A percentile compares a stretch with the other conserved stretches of the same genome.
These are phyloP conservation scores for Tinamus major DNA, from an alignment of 2,797 vertebrate genomes.

Conservation along the genomic window DNA sequence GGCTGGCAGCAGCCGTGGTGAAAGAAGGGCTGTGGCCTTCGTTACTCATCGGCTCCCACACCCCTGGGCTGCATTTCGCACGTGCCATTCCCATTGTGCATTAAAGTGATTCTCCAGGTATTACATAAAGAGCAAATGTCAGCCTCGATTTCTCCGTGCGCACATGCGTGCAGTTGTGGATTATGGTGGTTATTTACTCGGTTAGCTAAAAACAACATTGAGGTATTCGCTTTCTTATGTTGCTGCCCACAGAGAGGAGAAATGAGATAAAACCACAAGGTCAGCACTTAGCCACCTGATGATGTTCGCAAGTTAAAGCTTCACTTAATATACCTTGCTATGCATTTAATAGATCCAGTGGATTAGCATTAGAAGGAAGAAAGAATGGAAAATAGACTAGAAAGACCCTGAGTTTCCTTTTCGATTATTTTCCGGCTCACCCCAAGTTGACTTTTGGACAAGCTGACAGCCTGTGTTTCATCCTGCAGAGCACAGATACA, in stretches of 20 bases:
- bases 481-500: slow-evolving; percentile 14
- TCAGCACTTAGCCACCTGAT: slow-evolving; percentile 25
- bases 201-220: slow-evolving; percentile 11
- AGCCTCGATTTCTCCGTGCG: background rate
- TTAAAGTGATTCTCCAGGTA: slow-evolving; percentile 51
- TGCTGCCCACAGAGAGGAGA: slow-evolving; percentile 26
- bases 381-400: background rate
- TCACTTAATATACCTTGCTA: slow-evolving; percentile 32
- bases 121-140: slow-evolving; percentile 64
- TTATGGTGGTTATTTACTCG: slow-evolving; percentile 40
- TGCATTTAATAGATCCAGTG: slow-evolving; percentile 55
- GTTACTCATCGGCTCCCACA: slow-evolving; percentile 56
- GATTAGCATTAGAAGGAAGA: background rate
- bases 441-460: background rate
- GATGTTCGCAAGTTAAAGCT: slow-evolving; percentile 60
- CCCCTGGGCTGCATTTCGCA: slow-evolving; percentile 51
- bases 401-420: slow-evolving; percentile 3
- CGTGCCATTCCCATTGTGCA: slow-evolving; percentile 37
- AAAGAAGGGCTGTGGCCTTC: slow-evolving; percentile 34
- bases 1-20: background rate
- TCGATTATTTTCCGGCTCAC: slow-evolving; percentile 31
- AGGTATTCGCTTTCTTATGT: background rate
- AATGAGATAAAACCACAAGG: slow-evolving; percentile 34
- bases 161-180: background rate
- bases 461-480: background rate